A percentile compares a stretch with the other conserved stretches of the same genome.
Evolutionary conservation across 2,797 vertebrate genomes (phyloP).

Genomic region (Cynodonichthys magdalenae): DNA sequence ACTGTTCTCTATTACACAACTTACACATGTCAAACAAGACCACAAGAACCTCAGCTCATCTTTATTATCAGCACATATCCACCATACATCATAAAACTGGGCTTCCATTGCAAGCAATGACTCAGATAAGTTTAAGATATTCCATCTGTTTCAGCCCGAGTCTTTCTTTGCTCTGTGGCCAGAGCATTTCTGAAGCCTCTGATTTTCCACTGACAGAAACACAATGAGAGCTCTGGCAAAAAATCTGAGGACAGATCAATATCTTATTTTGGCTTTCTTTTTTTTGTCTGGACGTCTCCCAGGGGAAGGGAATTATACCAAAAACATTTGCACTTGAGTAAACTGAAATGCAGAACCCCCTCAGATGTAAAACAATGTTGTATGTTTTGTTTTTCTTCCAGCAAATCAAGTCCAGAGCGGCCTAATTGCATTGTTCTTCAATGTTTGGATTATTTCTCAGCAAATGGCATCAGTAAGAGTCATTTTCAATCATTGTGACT

Average conservation of each 20-base stretch:
- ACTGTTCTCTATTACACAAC: slow-evolving; percentile 73
- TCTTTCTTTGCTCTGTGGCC: slow-evolving; percentile 47
- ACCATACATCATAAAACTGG: slow-evolving; percentile 37
- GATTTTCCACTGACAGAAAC: slow-evolving; percentile 55
- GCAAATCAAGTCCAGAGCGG: slow-evolving; percentile 44
- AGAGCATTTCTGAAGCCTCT: slow-evolving; percentile 46
- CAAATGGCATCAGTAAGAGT: slow-evolving; percentile 40
- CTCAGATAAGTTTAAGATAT: slow-evolving; percentile 36
- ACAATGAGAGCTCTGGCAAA: slow-evolving; percentile 53
- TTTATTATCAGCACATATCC: slow-evolving; percentile 55
- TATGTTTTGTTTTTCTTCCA: slow-evolving; percentile 14
- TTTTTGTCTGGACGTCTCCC: slow-evolving; percentile 58
- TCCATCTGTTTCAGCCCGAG: slow-evolving; percentile 25
- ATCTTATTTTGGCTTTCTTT: slow-evolving; percentile 62
- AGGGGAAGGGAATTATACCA: slow-evolving; percentile 48
- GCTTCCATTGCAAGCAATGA: slow-evolving; percentile 39
- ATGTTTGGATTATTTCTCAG: slow-evolving; percentile 25
- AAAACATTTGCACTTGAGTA: slow-evolving; percentile 66
- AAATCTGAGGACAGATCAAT: slow-evolving; percentile 64
- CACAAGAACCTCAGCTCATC: slow-evolving; percentile 56
- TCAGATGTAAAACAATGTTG: slow-evolving; percentile 27
- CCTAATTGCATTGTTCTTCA: slow-evolving; percentile 38
- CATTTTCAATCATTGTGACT: slow-evolving; percentile 24
- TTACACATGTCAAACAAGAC: slow-evolving; percentile 75
- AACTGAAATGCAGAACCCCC: slow-evolving; percentile 42